A percentile compares a stretch with the other conserved stretches of the same genome.
These are phyloP conservation scores for Caenorhabditis inopinata DNA, from an alignment of 1,140 invertebrate genomes.

Conservation along the genomic window DNA sequence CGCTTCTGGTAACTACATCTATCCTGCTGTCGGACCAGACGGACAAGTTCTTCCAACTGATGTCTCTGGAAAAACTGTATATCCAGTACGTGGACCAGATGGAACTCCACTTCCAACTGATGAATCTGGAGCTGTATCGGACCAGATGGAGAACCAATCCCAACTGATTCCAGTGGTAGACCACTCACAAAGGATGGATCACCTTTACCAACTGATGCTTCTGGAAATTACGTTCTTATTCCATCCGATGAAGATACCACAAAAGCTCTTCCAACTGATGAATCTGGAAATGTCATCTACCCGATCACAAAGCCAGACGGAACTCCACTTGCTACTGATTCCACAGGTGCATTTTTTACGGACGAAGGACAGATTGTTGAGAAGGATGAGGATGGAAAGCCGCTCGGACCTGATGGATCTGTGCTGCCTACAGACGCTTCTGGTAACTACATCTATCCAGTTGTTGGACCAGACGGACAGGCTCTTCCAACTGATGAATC, in stretches of 20 bases:
- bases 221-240: conserved; percentile 25
- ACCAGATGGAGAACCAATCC: conserved; percentile 38
- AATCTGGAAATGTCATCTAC: conserved; percentile 19
- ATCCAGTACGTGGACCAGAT: conserved; percentile 48
- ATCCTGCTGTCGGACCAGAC: conserved; percentile 43
- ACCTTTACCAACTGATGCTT: conserved; percentile 45
- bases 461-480: too few species aligned
- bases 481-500: conserved; percentile 37
- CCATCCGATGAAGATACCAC: background rate
- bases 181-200: conserved; percentile 35
- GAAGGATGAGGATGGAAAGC: too few species aligned
- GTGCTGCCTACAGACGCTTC: too few species aligned
- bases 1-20: conserved; percentile 43
- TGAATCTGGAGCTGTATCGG: conserved; percentile 17
- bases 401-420: too few species aligned
- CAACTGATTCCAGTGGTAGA: conserved; percentile 37
- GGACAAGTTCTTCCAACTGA: conserved; percentile 42
- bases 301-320: conserved; percentile 7
- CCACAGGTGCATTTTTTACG: too few species aligned
- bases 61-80: background rate
- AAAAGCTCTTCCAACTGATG: conserved; percentile 34
- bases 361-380: too few species aligned
- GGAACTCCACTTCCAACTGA: conserved; percentile 47
- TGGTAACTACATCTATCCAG: too few species aligned
- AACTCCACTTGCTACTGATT: too few species aligned